phyloP scores from a whole-genome alignment of 2,113 vertebrate species.

The Caranx ignobilis region DNA sequence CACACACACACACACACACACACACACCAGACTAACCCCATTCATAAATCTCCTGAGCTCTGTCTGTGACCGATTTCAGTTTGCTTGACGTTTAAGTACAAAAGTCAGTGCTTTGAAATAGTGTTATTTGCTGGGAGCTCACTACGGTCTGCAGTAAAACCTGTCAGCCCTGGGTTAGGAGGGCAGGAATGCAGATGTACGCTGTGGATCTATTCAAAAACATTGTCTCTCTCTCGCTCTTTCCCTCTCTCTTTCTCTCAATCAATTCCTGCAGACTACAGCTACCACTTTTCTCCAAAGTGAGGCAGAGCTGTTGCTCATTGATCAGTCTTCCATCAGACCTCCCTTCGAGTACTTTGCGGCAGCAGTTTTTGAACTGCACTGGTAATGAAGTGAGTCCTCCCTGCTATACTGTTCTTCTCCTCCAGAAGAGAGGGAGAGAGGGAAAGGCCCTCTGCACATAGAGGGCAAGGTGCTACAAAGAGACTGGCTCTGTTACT shows the following conservation, averaged over 20 bases:
- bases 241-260: neutral
- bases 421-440: neutral
- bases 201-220: conserved; percentile 20
- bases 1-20: neutral
- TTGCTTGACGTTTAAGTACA: neutral
- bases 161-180: neutral
- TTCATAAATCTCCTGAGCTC: neutral
- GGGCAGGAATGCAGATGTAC: neutral
- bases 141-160: neutral
- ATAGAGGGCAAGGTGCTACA: neutral
- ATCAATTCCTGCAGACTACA: conserved; percentile 8
- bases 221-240: neutral
- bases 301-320: conserved; percentile 14
- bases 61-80: neutral
- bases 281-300: conserved; percentile 21
- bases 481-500: conserved; percentile 5
- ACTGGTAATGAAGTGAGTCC: conserved; percentile 36
- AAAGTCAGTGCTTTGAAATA: neutral
- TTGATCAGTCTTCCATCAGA: conserved; percentile 38
- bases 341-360: neutral
- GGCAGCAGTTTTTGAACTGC: conserved; percentile 10
- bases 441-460: neutral
- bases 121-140: neutral
- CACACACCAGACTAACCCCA: neutral
- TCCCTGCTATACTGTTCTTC: neutral